Evolutionary conservation across 2,797 vertebrate genomes (phyloP).

Genomic region (Spondyliosoma cantharus): DNA sequence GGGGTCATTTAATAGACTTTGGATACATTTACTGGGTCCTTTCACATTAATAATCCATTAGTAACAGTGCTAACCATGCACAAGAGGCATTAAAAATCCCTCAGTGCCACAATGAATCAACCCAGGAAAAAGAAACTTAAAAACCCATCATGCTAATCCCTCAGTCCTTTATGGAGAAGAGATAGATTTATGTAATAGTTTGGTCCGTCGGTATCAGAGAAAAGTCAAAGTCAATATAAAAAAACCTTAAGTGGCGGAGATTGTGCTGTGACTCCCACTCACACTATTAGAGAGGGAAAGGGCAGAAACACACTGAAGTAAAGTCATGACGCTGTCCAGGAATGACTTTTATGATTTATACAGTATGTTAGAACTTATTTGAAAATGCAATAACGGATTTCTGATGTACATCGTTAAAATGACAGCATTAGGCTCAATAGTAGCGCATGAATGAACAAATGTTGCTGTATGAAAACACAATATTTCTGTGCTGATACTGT

Average conservation of each 20-base stretch:
- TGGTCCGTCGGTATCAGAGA: not conserved
- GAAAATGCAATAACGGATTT: not conserved
- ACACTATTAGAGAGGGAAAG: not conserved
- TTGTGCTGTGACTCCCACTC: not conserved
- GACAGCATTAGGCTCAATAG: not conserved
- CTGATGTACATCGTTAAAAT: not conserved
- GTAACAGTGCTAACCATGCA: slow-evolving; percentile 8
- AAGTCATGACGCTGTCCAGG: not conserved
- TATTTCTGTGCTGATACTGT: not conserved
- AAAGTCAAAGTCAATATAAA: not conserved
- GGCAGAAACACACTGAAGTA: not conserved
- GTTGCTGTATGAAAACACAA: not conserved
- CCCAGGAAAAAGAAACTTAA: not conserved
- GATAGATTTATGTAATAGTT: not conserved
- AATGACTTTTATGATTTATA: not conserved
- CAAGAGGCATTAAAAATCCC: not conserved
- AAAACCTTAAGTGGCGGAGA: not conserved
- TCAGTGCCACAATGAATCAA: not conserved
- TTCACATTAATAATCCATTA: slow-evolving; percentile 25
- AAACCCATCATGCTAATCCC: not conserved
- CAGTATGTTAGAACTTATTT: not conserved
- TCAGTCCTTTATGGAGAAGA: not conserved
- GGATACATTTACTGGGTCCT: not conserved
- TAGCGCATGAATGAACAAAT: not conserved
- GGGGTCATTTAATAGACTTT: slow-evolving; percentile 13